Evolutionary conservation across 1,140 invertebrate genomes (phyloP), one percentile per base, ranked within the genome.

Genomic region (Drosophila nikananu): DNA sequence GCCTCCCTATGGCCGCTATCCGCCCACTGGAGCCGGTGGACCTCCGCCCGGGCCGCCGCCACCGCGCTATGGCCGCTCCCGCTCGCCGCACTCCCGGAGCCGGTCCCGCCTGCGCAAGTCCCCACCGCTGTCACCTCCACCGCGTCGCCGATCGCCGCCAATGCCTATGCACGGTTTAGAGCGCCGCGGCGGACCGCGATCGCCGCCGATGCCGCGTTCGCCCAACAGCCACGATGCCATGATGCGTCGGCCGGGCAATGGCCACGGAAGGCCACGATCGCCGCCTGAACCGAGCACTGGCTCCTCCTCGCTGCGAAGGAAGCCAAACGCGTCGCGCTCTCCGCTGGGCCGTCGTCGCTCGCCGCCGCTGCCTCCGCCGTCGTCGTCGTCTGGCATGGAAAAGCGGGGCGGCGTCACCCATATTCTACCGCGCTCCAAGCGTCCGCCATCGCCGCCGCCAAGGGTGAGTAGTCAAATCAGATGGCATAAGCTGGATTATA

Each of bases 391-490:
- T 46, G 72, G 68, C 10, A 51, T 86, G 55, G 84, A 89, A 23
- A 80, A 91, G 55, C 73, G 84, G 15, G 67, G 67, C 37, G 74
- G 81, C 27, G 78, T 79, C 9, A 67, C 75, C 21, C 83, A 90
- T 51, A 93, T 93, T 46, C 61, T 93, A 49, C 92, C 92, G 54
- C 91, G 92, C 10, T 93, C 92, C 10, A 93, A 93, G 57, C 81
- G 92, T 3, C 93, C 93, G 62, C 93, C 93, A n/a, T 93, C 93
- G 63, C 93, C 93, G 39, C 93, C 93, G 17, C 93, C 93, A 52
- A 87, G 93, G 74, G 86, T 93, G 70, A 86, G 78, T 82, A 32
- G 15, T 8, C 27, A 32, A 42, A 13, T 6, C 10, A 52, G n/a
- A 30, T 2, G 13, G 5, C 2, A 46, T 21, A 13, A 48, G 15